Evolutionary conservation across 2,888 invertebrate genomes (phyloP).

Genomic region (Arrhopalites spinosus): DNA sequence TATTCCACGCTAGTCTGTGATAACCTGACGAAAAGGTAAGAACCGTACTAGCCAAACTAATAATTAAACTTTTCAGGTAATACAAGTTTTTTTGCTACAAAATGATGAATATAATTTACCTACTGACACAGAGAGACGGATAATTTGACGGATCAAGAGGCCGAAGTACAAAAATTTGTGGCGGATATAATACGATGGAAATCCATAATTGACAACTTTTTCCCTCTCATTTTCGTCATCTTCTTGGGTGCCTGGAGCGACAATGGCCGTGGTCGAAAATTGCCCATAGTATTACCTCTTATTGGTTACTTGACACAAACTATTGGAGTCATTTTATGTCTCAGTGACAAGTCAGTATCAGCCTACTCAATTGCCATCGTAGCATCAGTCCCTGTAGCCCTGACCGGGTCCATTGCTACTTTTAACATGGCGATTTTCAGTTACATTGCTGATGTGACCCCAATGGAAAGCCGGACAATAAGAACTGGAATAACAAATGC

Average conservation of each 20-base stretch:
- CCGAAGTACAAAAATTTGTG: background rate
- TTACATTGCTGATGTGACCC: conserved; percentile 57
- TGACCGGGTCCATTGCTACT: conserved; percentile 65
- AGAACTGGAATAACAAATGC: conserved; percentile 66
- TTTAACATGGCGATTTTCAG: conserved; percentile 52
- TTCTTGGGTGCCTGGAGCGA: conserved; percentile 28
- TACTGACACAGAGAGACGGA: too few species aligned
- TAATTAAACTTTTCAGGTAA: too few species aligned
- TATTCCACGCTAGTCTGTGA: background rate
- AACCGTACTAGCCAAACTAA: too few species aligned
- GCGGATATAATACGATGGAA: conserved; percentile 21
- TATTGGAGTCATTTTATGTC: conserved; percentile 3
- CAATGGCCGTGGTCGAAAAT: conserved; percentile 1
- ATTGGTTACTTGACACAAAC: conserved; percentile 20
- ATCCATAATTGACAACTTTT: conserved; percentile 25
- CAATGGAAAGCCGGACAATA: conserved; percentile 66
- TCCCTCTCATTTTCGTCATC: conserved; percentile 22
- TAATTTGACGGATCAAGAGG: too few species aligned
- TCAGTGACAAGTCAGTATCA: background rate
- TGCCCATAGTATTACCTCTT: conserved; percentile 6
- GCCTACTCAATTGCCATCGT: conserved; percentile 15
- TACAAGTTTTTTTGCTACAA: too few species aligned
- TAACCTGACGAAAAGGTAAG: background rate
- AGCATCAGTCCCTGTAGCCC: conserved; percentile 54
- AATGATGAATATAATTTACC: background rate